These are phyloP conservation scores for Hyposoter didymator DNA, from an alignment of 2,888 invertebrate genomes.

Conservation along the genomic window DNA sequence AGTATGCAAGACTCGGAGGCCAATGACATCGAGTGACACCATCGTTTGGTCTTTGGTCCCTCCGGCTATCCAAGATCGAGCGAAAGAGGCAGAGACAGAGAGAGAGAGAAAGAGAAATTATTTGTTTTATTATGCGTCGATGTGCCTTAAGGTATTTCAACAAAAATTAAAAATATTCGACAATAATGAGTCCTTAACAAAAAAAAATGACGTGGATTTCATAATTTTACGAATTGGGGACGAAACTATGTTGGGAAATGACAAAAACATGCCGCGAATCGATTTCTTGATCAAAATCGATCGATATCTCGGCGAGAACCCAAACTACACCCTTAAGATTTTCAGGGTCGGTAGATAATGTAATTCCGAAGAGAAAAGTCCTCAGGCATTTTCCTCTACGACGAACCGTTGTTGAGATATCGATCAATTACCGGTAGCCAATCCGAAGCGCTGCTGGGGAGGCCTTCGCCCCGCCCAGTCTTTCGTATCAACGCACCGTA, in stretches of 20 bases:
- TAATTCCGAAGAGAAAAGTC: not conserved
- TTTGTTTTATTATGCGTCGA: not conserved
- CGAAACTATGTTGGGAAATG: not conserved
- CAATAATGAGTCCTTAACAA: not conserved
- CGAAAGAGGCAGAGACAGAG: conserved; percentile 1
- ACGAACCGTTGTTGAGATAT: not conserved
- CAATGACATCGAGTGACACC: conserved; percentile 80
- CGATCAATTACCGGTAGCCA: not conserved
- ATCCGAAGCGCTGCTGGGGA: not conserved
- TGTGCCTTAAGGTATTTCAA: not conserved
- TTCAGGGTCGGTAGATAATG: not conserved
- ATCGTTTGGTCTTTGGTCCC: conserved; percentile 67
- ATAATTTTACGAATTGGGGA: not conserved
- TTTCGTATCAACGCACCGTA: not conserved
- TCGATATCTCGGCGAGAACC: not conserved
- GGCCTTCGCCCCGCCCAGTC: not conserved
- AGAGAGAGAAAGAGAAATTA: too few relatives aligned
- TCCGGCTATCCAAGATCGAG: conserved; percentile 23
- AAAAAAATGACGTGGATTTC: not conserved
- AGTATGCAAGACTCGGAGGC: conserved; percentile 77
- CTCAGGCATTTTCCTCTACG: not conserved
- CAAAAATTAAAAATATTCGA: not conserved
- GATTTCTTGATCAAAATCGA: not conserved
- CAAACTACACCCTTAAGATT: not conserved
- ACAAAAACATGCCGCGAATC: conserved; percentile 1